Evolutionary conservation across 2,888 invertebrate species (phyloP), one percentile per base, ranked within the genome.

Genomic region (Catocala nupta): DNA sequence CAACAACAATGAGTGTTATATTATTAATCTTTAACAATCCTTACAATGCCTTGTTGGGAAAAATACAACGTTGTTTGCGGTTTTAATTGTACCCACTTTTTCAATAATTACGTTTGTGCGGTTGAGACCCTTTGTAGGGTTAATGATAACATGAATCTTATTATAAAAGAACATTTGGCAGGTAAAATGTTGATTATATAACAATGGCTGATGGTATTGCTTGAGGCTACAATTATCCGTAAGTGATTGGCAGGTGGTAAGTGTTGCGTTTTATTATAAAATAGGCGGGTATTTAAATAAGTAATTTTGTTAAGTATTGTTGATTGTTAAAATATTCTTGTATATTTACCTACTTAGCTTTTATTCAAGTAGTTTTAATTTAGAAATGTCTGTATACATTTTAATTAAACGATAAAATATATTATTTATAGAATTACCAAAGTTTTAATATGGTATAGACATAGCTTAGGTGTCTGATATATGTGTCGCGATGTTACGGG

Each of bases 61-160:
- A 79, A 81, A 80, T 74, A 53, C 75, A 75, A 71, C 68, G 65
- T 75, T 82, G 69, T 62, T 86, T 90, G 90, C 74, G 88, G 89
- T 87, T 86, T 81, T 87, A 88, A 87, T 90, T 87, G 85, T 88
- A 77, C 81, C 82, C 78, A 47, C 68, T 65, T 73, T 70, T 69
- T 60, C 57, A 50, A 66, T 77, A 70, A 74, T 69, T 72, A 63
- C 48, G 39, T 52, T 47, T 45, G 53, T 73, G 76, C 48, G 76
- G 77, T 76, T 62, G 36, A 52, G 44, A 49, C 49, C 56, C 77
- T 82, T 88, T 87, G 84, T 86, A 58, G 58, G 59, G 55, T 65
- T 71, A 76, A 80, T 80, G 77, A 83, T 83, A 75, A 83, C 73
- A 81, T 75, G 76, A 83, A 82, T 84, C 81, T 77, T 79, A 73